Evolutionary conservation across 2,888 invertebrate genomes (phyloP).

Genomic region (Phragmatobia fuliginosa): DNA sequence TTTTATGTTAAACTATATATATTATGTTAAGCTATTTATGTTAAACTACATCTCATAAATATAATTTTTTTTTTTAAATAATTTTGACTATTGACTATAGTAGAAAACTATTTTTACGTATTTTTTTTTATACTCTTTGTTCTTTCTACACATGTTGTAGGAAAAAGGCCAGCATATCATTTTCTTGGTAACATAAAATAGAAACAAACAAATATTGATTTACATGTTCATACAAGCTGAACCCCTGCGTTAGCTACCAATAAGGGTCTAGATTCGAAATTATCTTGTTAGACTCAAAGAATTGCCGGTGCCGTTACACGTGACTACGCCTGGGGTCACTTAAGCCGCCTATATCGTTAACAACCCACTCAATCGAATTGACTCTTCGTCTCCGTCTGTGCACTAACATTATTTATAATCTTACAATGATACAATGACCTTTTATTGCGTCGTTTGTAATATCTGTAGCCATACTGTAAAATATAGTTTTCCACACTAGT

Average conservation of each 20-base stretch:
- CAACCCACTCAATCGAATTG: neutral
- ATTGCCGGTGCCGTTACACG: neutral
- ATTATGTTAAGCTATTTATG: too few species aligned
- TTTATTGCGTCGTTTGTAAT: neutral
- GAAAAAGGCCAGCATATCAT: neutral
- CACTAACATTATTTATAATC: neutral
- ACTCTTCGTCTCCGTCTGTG: neutral
- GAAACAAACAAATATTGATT: neutral
- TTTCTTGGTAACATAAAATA: neutral
- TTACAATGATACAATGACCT: neutral
- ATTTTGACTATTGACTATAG: too few species aligned
- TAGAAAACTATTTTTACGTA: too few species aligned
- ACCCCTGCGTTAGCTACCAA: neutral
- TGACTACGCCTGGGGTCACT: neutral
- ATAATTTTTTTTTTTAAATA: too few species aligned
- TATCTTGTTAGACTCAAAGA: neutral
- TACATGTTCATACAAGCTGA: neutral
- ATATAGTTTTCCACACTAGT: neutral
- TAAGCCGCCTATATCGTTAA: neutral
- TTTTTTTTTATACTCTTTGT: neutral
- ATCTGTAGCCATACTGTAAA: neutral
- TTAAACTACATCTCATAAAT: too few species aligned
- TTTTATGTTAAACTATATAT: too few species aligned
- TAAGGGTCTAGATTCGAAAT: neutral
- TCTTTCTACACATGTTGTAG: neutral